Percentiles rank a stretch among this genome's conserved stretches.
Evolutionary conservation across 2,113 vertebrate species (phyloP).

Genomic region (Emberiza fucata): DNA sequence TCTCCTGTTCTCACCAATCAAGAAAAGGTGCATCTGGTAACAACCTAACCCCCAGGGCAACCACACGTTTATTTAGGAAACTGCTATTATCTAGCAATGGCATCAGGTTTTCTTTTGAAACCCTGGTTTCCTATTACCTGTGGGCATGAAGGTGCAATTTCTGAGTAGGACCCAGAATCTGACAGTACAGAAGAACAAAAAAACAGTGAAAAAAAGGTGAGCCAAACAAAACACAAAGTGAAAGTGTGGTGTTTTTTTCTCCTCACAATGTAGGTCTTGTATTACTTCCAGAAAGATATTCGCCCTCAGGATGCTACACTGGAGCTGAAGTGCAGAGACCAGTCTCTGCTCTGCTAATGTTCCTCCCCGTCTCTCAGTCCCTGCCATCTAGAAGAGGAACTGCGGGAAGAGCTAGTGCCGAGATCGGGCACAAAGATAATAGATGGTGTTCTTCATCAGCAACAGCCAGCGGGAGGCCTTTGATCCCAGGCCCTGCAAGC

Average conservation of each 20-base stretch:
- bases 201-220: background rate
- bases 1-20: slow-evolving; percentile 73
- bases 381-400: background rate
- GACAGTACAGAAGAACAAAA: background rate
- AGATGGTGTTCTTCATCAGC: background rate
- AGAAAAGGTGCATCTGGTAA: slow-evolving; percentile 71
- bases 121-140: slow-evolving; percentile 70
- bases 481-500: background rate
- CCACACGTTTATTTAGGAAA: slow-evolving; percentile 64
- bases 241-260: background rate
- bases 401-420: background rate
- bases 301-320: background rate
- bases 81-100: slow-evolving; percentile 62
- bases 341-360: background rate
- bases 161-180: background rate
- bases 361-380: background rate
- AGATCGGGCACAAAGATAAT: background rate
- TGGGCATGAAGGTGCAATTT: slow-evolving; percentile 65
- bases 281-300: background rate
- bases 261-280: background rate
- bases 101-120: slow-evolving; percentile 72
- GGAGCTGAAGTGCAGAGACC: background rate
- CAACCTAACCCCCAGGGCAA: slow-evolving; percentile 49
- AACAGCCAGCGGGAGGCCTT: background rate
- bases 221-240: background rate